Base-by-base conservation (phyloP, 2,888 invertebrate species). In the Eupeodes luniger region DNA sequence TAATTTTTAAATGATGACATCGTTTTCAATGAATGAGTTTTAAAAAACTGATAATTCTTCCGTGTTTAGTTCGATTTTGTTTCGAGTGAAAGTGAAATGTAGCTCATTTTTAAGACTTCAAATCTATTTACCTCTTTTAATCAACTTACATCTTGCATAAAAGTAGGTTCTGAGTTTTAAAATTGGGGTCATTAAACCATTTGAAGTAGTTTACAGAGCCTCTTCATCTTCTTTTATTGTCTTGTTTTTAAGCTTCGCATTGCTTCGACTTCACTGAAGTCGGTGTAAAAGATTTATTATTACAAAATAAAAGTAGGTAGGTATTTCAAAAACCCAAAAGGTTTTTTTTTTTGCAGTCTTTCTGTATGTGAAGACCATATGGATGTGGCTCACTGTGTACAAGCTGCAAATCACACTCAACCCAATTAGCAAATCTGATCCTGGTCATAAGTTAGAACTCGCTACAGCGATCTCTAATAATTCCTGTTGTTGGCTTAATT, bases 401-500 rank as follows among this genome's bases (percentile, higher is more conserved):
- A 76, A 72, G 80, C 74, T 81, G 88, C 81, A 88, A 81, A 88
- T 88, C 81, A 78, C 81, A 81, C 81, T 81, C 81, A 57, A 78
- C 77, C 88, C 85, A 88, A 88, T 88, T 85, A 88, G 81, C 88
- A 78, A 81, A 81, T 88, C 88, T 88, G 88, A 85, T 81, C 84
- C 81, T 70, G 47, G 69, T 51, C 84, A 85, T 75, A 85, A 78
- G 81, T 81, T 70, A 70, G 69, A 81, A 55, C 81, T 57, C 49
- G 64, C 64, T 70, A 66, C 69, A 88, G 74, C 76, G 81, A 49
- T 75, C 84, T 70, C 81, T 88, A 85, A 85, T 88, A 88, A 88
- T 81, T 88, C 83, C 78, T 81, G 88, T 88, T 89, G 89, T 89
- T 85, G 89, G 79, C 85, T 89, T 89, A 89, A 89, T 89, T 89